Evolutionary conservation across 2,113 vertebrate species (phyloP).

Genomic region (Bucco capensis): DNA sequence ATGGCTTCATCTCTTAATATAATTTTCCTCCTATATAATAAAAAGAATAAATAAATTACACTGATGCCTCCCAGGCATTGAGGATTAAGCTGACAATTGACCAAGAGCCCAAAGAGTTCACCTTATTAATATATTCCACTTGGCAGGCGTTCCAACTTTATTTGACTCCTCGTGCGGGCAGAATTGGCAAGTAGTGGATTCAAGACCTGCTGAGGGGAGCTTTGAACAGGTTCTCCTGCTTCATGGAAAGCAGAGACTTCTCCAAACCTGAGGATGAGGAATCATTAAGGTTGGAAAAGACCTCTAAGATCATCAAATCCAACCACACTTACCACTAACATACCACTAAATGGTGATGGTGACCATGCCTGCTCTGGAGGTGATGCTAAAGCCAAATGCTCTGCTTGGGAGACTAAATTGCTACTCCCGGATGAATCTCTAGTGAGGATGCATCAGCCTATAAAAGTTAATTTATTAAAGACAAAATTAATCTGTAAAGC

Average conservation of each 20-base stretch:
- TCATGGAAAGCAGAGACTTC: background rate
- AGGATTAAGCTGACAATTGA: conserved; percentile 67
- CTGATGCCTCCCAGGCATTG: conserved; percentile 50
- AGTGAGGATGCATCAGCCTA: background rate
- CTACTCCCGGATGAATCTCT: background rate
- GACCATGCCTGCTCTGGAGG: accelerated
- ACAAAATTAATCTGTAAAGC: background rate
- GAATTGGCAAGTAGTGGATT: background rate
- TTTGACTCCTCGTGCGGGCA: background rate
- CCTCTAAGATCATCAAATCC: too few relatives aligned
- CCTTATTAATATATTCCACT: conserved; percentile 31
- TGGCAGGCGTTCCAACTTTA: conserved; percentile 47
- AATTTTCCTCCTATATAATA: conserved; percentile 54
- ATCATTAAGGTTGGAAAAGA: too few relatives aligned
- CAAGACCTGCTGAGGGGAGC: background rate
- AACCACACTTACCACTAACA: too few relatives aligned
- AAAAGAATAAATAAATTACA: conserved; percentile 71
- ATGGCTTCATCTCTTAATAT: conserved; percentile 57
- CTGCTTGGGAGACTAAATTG: background rate
- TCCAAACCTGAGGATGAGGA: background rate
- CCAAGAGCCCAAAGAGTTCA: conserved; percentile 55
- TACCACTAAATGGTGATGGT: background rate
- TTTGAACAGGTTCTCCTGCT: background rate
- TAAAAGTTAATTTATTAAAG: background rate
- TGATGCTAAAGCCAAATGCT: background rate